Evolutionary conservation across 2,797 vertebrate species (phyloP).

Genomic region (Taeniopygia guttata): DNA sequence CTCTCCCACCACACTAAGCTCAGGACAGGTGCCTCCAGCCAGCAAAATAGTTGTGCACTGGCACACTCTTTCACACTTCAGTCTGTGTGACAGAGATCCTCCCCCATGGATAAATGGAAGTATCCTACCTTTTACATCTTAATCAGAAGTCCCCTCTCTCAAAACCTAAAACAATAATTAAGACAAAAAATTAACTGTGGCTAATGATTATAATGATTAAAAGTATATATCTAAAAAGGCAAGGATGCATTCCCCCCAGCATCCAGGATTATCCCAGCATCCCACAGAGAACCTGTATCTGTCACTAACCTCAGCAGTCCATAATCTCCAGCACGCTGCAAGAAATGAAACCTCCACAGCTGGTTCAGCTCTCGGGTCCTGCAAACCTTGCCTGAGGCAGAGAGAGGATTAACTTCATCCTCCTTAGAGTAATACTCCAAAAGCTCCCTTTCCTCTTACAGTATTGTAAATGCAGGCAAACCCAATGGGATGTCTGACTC

Average conservation of each 20-base stretch:
- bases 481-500: no score
- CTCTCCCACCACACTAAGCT: background rate
- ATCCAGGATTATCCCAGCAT: background rate
- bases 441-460: background rate
- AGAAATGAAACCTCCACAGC: background rate
- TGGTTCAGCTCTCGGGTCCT: background rate
- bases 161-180: background rate
- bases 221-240: background rate
- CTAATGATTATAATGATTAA: background rate
- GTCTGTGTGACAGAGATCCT: background rate
- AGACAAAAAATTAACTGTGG: background rate
- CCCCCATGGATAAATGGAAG: background rate
- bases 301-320: background rate
- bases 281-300: background rate
- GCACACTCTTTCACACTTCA: background rate
- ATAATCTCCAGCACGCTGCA: background rate
- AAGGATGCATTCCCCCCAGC: background rate
- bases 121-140: rapidly evolving
- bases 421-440: rapidly evolving
- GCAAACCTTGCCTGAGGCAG: background rate
- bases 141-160: background rate
- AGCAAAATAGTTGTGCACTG: background rate
- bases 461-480: no score
- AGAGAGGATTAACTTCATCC: background rate
- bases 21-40: background rate